Percentiles rank a stretch among this genome's conserved stretches.
phyloP scores from a whole-genome alignment of 2,113 vertebrate species.

The Solea senegalensis region DNA sequence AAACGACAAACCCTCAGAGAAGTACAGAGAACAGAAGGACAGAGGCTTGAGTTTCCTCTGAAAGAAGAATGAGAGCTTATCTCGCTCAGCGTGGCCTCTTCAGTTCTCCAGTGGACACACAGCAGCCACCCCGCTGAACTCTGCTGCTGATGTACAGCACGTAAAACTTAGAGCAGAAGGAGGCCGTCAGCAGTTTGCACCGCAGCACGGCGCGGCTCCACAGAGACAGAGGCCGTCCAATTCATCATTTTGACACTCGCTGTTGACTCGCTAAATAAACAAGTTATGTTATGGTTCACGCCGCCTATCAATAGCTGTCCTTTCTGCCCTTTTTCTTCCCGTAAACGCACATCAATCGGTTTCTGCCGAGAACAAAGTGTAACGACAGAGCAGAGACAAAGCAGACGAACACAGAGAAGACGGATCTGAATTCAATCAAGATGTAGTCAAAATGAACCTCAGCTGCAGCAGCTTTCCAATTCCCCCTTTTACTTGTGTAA shows the following conservation, averaged over 20 bases:
- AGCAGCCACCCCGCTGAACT: slow-evolving; percentile 20
- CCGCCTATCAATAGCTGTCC: slow-evolving; percentile 41
- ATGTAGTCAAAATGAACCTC: slow-evolving; percentile 15
- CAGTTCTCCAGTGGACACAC: slow-evolving; percentile 29
- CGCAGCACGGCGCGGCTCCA: slow-evolving; percentile 35
- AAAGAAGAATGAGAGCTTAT: slow-evolving; percentile 42
- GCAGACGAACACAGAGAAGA: not conserved
- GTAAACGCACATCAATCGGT: slow-evolving; percentile 20
- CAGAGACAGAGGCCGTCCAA: slow-evolving; percentile 27
- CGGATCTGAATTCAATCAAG: slow-evolving; percentile 37
- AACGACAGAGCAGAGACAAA: slow-evolving; percentile 16
- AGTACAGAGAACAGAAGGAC: slow-evolving; percentile 1
- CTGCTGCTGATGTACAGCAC: slow-evolving; percentile 42
- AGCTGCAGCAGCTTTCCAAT: not conserved
- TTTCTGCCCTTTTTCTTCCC: not conserved
- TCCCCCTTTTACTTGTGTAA: not conserved
- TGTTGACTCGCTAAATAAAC: slow-evolving; percentile 60
- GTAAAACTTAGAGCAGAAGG: slow-evolving; percentile 51
- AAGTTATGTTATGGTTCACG: slow-evolving; percentile 42
- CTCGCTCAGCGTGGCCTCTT: slow-evolving; percentile 31
- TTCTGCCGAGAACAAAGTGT: not conserved
- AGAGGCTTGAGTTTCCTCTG: slow-evolving; percentile 17
- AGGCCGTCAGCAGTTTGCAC: slow-evolving; percentile 63
- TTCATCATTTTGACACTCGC: slow-evolving; percentile 55
- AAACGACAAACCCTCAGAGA: not conserved